phyloP scores from a whole-genome alignment of 2,888 invertebrate genomes.

The Sesamia inferens region DNA sequence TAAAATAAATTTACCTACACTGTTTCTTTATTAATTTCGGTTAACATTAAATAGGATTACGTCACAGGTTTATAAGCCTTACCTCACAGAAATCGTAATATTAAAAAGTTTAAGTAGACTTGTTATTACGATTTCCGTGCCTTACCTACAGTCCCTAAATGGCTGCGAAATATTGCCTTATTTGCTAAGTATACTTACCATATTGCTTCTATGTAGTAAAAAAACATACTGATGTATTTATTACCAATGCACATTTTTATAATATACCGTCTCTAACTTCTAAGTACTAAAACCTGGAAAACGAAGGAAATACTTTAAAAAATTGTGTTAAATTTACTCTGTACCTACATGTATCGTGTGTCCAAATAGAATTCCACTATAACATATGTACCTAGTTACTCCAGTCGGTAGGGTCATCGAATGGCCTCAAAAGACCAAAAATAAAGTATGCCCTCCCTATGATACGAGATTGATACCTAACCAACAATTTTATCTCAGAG shows the following conservation, averaged over 20 bases:
- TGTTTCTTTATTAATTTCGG: neutral
- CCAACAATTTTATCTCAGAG: neutral
- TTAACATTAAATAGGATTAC: neutral
- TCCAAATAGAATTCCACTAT: neutral
- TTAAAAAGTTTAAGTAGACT: no score
- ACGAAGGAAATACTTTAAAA: neutral
- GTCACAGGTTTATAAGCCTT: neutral
- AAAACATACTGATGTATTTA: neutral
- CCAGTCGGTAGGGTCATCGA: neutral
- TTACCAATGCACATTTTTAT: neutral
- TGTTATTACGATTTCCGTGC: no score
- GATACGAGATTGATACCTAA: neutral
- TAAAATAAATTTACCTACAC: neutral
- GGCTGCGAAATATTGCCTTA: neutral
- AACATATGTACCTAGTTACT: neutral
- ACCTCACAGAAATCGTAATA: no score
- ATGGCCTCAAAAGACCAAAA: neutral
- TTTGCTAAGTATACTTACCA: neutral
- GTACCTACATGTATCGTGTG: neutral
- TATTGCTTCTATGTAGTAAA: neutral
- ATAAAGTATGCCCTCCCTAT: neutral
- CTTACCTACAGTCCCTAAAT: no score
- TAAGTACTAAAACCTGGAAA: neutral
- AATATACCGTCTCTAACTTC: neutral
- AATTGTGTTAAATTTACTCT: no score